Base-by-base conservation (phyloP, 2,797 vertebrate species). In the Heteromormyrus szaboi region DNA sequence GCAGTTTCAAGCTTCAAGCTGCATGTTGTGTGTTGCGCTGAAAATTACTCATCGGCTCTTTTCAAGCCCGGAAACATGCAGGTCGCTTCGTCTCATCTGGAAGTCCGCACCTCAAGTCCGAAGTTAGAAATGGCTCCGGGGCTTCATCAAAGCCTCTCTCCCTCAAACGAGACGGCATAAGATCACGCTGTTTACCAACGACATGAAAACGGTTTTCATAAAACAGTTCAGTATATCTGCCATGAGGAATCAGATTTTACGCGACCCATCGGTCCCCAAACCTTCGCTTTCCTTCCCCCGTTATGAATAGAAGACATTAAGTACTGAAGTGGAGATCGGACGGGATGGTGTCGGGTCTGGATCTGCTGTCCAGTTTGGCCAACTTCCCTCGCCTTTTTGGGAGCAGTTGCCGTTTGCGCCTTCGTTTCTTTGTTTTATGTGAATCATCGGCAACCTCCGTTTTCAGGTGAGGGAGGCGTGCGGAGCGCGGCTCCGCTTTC, bases 41-140 rank as follows among this genome's bases (percentile, higher is more conserved):
- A 25, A 48, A 51, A 85, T 85, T 85, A 93, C 92, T 93, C 93
- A 92, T 93, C 91, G 88, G 90, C 89, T 88, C 90, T 88, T 29
- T 88, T 90, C 89, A 91, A 90, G 91, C 89, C 90, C 68, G 90
- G 85, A 89, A 90, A 90, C 92, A 65, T 89, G 88, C 79, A 87
- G 22, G 51, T 44, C 37, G 87, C 72, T 59, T 17, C 46, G 88
- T 89, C 90, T 91, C 90, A 91, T 48, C 22, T 88, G 93, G 90
- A 92, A 94, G 92, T 95, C 93, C 85, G 86, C 50, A 83, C 37
- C 76, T 90, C 89, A 90, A 91, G 86, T 89, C 91, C 88, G 93
- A 94, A 95, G 92, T 95, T 95, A 54, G 89, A 89, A 91, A 90
- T 90, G 83, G 91, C 92, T 46, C 88, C 65, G 29, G 46, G 87